Conservation (phyloP, 2,113 vertebrate genomes). For the Archilochus colubris region DNA sequence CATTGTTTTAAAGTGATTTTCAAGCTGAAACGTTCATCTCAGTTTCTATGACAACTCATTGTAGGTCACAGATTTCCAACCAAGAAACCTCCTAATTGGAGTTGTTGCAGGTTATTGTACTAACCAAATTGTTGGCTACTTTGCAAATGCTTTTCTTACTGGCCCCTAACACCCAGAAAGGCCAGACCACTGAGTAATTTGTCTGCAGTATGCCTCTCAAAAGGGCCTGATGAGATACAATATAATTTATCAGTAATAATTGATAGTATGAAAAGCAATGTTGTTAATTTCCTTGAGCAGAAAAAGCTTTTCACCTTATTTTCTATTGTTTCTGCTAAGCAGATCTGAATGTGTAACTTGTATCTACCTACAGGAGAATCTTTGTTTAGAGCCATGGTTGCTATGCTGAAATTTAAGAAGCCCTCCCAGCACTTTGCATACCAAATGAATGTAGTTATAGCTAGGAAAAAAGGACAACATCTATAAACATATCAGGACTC, state of each 20-base stretch:
- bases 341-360: not conserved
- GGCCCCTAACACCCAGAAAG: slow-evolving; percentile 30
- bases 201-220: not conserved
- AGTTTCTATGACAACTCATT: slow-evolving; percentile 64
- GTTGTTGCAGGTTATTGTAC: slow-evolving; percentile 54
- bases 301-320: not conserved
- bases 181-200: slow-evolving; percentile 16
- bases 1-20: slow-evolving; percentile 38
- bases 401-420: slow-evolving; percentile 7
- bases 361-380: not conserved
- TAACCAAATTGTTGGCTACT: slow-evolving; percentile 59
- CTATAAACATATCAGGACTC: not conserved
- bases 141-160: slow-evolving; percentile 40
- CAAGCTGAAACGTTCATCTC: not conserved
- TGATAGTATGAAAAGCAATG: not conserved
- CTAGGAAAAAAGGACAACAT: not conserved
- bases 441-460: not conserved
- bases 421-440: slow-evolving; percentile 20
- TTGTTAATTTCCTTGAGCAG: not conserved
- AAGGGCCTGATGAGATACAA: not conserved
- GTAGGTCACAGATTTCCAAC: slow-evolving; percentile 53
- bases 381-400: slow-evolving; percentile 18
- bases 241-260: slow-evolving; percentile 32
- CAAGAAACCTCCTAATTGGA: slow-evolving; percentile 55
- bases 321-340: slow-evolving; percentile 7